A percentile compares a stretch with the other conserved stretches of the same genome.
These are phyloP conservation scores for Ceyx margarethae DNA, from an alignment of 2,113 vertebrate species.

Conservation along the genomic window DNA sequence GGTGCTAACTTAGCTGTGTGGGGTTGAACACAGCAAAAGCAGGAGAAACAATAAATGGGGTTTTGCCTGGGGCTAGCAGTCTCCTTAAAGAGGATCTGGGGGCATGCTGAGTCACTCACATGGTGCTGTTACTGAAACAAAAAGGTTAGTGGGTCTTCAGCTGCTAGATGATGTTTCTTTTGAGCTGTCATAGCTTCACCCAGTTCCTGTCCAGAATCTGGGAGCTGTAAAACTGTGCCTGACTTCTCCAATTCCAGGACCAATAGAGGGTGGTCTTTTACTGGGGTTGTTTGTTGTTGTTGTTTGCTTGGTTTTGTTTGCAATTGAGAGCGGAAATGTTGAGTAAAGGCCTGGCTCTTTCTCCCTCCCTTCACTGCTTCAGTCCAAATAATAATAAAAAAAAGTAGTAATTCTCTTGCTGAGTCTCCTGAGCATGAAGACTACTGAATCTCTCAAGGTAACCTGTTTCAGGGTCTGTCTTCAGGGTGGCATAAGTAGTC, in stretches of 20 bases:
- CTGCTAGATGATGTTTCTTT: not conserved
- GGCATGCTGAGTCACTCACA: not conserved
- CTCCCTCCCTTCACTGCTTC: not conserved
- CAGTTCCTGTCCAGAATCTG: not conserved
- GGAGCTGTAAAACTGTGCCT: not conserved
- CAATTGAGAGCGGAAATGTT: not conserved
- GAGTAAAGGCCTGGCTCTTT: not conserved
- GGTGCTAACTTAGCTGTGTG: not conserved
- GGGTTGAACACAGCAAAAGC: not conserved
- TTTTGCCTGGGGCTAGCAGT: not conserved
- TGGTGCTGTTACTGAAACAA: not conserved
- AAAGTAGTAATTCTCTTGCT: not conserved
- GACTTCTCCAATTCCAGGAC: not conserved
- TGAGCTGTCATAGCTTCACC: not conserved
- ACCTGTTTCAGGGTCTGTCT: not conserved
- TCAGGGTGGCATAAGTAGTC: rapidly evolving
- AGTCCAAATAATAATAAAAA: not conserved
- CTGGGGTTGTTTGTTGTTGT: too few species aligned
- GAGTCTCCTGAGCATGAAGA: not conserved
- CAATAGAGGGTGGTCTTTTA: not conserved
- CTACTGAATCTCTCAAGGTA: not conserved
- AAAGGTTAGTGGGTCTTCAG: not conserved
- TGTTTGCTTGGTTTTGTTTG: not conserved
- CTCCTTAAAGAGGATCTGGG: not conserved
- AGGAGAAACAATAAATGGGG: not conserved